Percentiles rank a stretch among this genome's conserved stretches.
These are phyloP conservation scores for Rissa tridactyla DNA, from an alignment of 2,113 vertebrate species.

Conservation along the genomic window DNA sequence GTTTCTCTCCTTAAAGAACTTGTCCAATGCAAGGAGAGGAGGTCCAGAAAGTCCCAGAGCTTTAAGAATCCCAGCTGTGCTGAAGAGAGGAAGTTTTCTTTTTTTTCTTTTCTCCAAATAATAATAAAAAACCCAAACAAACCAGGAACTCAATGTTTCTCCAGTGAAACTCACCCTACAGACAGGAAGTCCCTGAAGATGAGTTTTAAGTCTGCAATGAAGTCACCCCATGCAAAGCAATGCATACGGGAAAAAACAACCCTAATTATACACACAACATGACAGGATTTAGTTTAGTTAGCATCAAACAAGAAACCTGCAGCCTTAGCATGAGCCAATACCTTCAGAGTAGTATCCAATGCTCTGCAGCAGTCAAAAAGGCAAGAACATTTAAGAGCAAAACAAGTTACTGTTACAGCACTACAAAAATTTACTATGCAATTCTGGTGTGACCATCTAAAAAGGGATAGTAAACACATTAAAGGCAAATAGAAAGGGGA, in stretches of 20 bases:
- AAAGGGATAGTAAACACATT: neutral
- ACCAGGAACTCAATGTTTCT: slow-evolving; percentile 29
- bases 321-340: neutral
- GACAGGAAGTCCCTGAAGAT: slow-evolving; percentile 59
- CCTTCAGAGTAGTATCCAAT: neutral
- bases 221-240: slow-evolving; percentile 23
- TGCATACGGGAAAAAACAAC: neutral
- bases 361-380: neutral
- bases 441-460: neutral
- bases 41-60: neutral
- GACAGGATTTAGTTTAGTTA: neutral
- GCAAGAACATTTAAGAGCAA: neutral
- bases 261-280: neutral
- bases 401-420: neutral
- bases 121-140: slow-evolving; percentile 38
- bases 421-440: neutral
- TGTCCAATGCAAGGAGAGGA: neutral
- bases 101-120: slow-evolving; percentile 11
- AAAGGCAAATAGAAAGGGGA: neutral
- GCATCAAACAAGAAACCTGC: neutral
- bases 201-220: slow-evolving; percentile 45
- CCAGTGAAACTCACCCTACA: slow-evolving; percentile 16
- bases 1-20: neutral
- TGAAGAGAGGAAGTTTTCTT: neutral
- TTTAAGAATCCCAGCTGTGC: neutral